Evolutionary conservation across 2,888 invertebrate genomes (phyloP).

Genomic region (Diarsia brunnea): DNA sequence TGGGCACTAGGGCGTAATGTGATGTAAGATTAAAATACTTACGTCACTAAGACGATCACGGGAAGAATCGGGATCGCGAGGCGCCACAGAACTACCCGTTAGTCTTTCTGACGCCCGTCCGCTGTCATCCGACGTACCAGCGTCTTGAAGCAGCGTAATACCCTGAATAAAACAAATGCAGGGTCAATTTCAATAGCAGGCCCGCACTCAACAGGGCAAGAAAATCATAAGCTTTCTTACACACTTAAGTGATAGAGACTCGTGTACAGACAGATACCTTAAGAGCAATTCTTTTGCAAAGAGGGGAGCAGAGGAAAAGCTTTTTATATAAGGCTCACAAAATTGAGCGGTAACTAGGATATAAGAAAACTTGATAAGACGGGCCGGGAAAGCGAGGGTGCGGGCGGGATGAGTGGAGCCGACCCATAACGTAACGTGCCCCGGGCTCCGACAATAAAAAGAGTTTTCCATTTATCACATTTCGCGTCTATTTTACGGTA

Average conservation of each 20-base stretch:
- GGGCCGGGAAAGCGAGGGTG: conserved; percentile 79
- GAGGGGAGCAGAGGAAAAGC: conserved; percentile 79
- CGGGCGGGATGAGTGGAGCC: conserved; percentile 80
- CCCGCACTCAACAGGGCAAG: conserved; percentile 59
- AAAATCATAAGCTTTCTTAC: conserved; percentile 71
- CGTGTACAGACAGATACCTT: conserved; percentile 79
- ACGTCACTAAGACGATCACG: conserved; percentile 96
- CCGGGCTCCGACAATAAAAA: conserved; percentile 87
- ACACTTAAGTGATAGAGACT: conserved; percentile 72
- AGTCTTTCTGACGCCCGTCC: conserved; percentile 95
- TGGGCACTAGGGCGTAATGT: conserved; percentile 59
- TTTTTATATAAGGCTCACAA: conserved; percentile 84
- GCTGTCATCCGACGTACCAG: conserved; percentile 96
- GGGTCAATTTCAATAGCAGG: conserved; percentile 68
- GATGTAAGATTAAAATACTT: conserved; percentile 86
- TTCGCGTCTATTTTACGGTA: conserved; percentile 90
- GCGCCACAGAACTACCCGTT: conserved; percentile 94
- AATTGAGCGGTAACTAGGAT: conserved; percentile 89
- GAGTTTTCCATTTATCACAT: conserved; percentile 91
- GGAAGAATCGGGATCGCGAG: conserved; percentile 95
- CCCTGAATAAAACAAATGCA: conserved; percentile 90
- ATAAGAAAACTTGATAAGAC: conserved; percentile 89
- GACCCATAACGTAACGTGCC: conserved; percentile 86
- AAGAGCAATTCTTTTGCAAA: conserved; percentile 80
- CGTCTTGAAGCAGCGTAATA: conserved; percentile 94